phyloP scores from a whole-genome alignment of 2,888 invertebrate species.

The Spisula subtruncata region DNA sequence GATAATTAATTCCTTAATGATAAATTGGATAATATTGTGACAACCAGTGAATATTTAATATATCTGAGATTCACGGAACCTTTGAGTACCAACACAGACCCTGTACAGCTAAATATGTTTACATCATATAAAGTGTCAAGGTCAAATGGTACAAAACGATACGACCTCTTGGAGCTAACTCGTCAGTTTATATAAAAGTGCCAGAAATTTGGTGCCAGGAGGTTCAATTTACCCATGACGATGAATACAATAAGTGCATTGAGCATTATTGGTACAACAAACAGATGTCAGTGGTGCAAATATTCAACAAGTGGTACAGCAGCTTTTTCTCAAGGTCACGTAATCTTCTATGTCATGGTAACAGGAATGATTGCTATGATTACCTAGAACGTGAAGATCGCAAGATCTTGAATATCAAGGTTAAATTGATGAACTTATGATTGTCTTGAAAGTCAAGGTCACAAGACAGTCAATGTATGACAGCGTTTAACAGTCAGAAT shows the following conservation, averaged over 20 bases:
- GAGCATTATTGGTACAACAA: neutral
- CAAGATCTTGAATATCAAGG: neutral
- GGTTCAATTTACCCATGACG: neutral
- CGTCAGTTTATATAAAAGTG: neutral
- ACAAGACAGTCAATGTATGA: neutral
- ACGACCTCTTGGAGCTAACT: too few relatives aligned
- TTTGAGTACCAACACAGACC: neutral
- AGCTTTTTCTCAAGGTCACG: neutral
- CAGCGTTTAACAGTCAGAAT: too few relatives aligned
- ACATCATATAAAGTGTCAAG: neutral
- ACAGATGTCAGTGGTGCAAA: neutral
- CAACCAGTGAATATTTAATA: neutral
- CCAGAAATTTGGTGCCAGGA: conserved; percentile 1
- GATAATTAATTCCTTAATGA: too few relatives aligned
- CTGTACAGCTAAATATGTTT: neutral
- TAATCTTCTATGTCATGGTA: neutral
- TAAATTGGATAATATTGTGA: neutral
- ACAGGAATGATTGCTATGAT: neutral
- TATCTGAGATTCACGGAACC: conserved; percentile 4
- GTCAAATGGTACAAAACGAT: neutral
- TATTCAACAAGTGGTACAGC: conserved; percentile 2
- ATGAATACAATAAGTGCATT: neutral
- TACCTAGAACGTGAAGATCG: neutral
- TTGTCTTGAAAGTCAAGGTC: neutral
- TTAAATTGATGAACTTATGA: neutral